Base-by-base conservation (phyloP, 2,113 vertebrate species). In the Cyprinus carpio region DNA sequence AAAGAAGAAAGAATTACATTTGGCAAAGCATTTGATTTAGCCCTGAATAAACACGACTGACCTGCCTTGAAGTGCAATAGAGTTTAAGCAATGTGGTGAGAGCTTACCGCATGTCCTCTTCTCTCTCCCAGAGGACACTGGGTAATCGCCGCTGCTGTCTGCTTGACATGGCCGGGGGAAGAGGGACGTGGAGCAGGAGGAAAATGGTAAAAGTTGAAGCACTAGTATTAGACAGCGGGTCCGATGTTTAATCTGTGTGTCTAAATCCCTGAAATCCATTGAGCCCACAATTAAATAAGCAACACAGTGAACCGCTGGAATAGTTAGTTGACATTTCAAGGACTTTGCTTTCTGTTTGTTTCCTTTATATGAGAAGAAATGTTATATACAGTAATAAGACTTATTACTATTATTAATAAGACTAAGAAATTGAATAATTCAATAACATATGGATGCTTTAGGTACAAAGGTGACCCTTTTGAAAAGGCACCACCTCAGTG, bases 31-130 rank as follows among this genome's bases (percentile, higher is more conserved):
- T 88, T 87, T 82, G 62, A 64, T 75, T 85, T 82, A 69, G 62
- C 86, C 87, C 80, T 86, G 83, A 88, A 90, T 90, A 92, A 92
- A 92, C 86, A 86, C 84, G 60, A 88, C 84, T 90, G 83, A 91
- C 91, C 90, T 81, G 86, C 87, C 89, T 85, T 34, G 81, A 87
- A 90, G 86, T 88, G 69, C 78, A 88, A 85, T 81, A 27, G 60
- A 76, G 60, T 83, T 83, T 83, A 82, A 89, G 82, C 76, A 85
- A 49, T 69, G 67, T 85, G 51, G 86, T 74, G 56, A 83, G 56
- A 89, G 87, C 78, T 87, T 74, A 83, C 60, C 23, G 18, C 43
- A 58, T 81, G 84, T 91, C 90, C 88, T 34, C 77, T 85, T 87
- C 51, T 76, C 85, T 84, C 82, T 81, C 85, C 74, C 85, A 81